Evolutionary conservation across 2,113 vertebrate species (phyloP).

Genomic region (Leptosomus discolor): DNA sequence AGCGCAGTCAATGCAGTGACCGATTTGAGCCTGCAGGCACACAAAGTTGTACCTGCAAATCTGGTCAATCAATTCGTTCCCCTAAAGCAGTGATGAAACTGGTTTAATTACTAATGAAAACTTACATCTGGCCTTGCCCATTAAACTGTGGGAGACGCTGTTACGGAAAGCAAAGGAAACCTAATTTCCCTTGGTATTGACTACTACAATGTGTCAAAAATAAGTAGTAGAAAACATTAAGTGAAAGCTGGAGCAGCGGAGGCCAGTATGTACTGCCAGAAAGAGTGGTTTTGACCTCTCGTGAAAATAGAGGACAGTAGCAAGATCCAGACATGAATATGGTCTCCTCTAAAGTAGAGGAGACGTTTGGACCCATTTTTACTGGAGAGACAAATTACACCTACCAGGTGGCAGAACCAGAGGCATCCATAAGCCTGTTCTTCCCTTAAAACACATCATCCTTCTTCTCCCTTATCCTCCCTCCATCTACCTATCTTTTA

Average conservation of each 20-base stretch:
- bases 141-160: neutral
- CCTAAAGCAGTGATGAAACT: neutral
- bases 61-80: neutral
- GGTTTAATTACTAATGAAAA: neutral
- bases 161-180: neutral
- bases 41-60: neutral
- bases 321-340: neutral
- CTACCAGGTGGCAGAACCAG: neutral
- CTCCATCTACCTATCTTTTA: neutral
- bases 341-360: neutral
- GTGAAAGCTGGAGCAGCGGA: neutral
- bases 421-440: neutral
- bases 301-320: neutral
- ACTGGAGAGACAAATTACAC: neutral
- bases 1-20: neutral
- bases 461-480: neutral
- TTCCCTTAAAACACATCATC: neutral
- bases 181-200: neutral
- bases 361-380: neutral
- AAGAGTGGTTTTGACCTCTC: neutral
- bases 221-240: neutral
- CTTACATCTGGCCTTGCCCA: neutral
- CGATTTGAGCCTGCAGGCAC: neutral
- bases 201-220: neutral
- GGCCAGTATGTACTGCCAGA: neutral